A percentile compares a stretch with the other conserved stretches of the same genome.
phyloP scores from a whole-genome alignment of 2,113 vertebrate species.

The Camelus dromedarius region DNA sequence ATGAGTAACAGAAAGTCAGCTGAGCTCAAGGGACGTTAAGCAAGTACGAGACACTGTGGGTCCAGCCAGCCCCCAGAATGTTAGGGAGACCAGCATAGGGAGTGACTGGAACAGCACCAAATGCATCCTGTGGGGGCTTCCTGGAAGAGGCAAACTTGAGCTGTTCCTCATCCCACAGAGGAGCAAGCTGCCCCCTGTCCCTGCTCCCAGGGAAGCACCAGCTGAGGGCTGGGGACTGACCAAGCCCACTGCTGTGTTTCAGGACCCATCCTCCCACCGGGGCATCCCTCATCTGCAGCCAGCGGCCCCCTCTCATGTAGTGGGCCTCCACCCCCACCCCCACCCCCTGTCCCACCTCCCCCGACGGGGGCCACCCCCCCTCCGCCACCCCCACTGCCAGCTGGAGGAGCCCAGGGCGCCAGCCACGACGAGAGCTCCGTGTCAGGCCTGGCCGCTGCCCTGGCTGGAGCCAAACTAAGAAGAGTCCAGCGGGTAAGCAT shows the following conservation, averaged over 20 bases:
- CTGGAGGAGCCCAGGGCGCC: constrained; percentile 87
- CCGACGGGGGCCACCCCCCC: constrained; percentile 91
- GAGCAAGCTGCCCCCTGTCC: background rate
- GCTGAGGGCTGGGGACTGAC: background rate
- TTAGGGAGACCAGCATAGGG: background rate
- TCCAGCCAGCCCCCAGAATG: background rate
- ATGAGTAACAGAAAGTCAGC: background rate
- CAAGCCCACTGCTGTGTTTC: constrained; percentile 73
- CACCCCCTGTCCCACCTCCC: constrained; percentile 94
- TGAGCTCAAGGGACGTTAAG: background rate
- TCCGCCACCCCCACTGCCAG: constrained; percentile 92
- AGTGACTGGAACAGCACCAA: background rate
- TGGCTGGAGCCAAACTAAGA: constrained; percentile 98
- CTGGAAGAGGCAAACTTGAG: background rate
- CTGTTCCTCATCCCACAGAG: background rate
- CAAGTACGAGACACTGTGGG: fast-evolving
- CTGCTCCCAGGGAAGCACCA: fast-evolving
- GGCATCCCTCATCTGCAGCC: constrained; percentile 91
- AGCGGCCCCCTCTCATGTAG: constrained; percentile 86
- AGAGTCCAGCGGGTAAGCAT: constrained; percentile 95
- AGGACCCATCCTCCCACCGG: constrained; percentile 93
- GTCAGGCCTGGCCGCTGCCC: constrained; percentile 96
- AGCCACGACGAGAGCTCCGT: constrained; percentile 90
- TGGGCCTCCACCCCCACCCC: constrained; percentile 94
- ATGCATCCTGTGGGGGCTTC: background rate